Conservation (phyloP, 2,113 vertebrate species). For the Rhinoderma darwinii region DNA sequence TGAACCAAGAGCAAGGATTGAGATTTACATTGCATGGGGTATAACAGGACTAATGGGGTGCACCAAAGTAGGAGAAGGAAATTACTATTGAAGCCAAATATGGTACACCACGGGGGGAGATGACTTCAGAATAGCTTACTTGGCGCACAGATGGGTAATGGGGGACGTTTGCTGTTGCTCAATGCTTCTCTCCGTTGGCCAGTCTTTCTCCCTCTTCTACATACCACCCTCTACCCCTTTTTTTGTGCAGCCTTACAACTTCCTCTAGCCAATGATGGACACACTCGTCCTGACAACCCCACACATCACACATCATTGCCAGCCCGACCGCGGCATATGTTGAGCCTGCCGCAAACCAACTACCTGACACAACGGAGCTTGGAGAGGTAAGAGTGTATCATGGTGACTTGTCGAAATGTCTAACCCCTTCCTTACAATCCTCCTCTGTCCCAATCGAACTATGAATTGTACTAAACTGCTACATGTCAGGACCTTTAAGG, state of each 20-base stretch:
- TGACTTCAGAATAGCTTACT: not conserved
- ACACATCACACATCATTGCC: conserved; percentile 82
- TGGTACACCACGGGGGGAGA: not conserved
- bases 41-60: conserved; percentile 4
- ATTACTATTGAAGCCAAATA: not conserved
- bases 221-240: conserved; percentile 37
- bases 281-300: conserved; percentile 85
- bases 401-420: not conserved
- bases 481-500: too few species aligned
- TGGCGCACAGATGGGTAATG: not conserved
- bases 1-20: not conserved
- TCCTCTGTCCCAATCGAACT: too few species aligned
- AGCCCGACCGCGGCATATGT: conserved; percentile 82
- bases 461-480: too few species aligned
- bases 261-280: conserved; percentile 86
- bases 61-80: not conserved
- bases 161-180: not conserved
- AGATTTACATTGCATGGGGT: conserved; percentile 36
- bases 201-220: not conserved
- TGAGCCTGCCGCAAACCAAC: conserved; percentile 81
- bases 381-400: conserved; percentile 78
- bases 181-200: conserved; percentile 20
- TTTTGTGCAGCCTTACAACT: conserved; percentile 79
- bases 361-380: conserved; percentile 82
- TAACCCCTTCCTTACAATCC: not conserved